Evolutionary conservation across 1,140 invertebrate genomes (phyloP).

Genomic region (Drosophila tropicalis): DNA sequence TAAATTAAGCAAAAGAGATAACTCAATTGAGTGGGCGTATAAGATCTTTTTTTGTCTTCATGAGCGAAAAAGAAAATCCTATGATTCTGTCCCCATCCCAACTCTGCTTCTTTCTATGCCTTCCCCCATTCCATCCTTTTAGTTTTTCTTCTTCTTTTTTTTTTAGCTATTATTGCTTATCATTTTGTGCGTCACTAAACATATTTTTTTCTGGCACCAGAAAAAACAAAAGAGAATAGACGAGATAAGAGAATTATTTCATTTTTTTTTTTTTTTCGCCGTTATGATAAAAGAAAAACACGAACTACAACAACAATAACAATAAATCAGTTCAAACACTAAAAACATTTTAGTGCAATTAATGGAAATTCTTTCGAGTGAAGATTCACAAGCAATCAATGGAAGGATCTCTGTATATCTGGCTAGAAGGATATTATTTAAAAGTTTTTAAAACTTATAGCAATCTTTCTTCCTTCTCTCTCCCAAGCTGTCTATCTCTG

Average conservation of each 20-base stretch:
- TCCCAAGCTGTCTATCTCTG: not conserved
- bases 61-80: slow-evolving; percentile 17
- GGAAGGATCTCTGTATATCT: too few relatives aligned
- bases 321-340: slow-evolving; percentile 47
- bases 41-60: not conserved
- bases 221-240: not conserved
- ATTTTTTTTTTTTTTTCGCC: not conserved
- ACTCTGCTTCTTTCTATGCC: not conserved
- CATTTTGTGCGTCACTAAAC: slow-evolving; percentile 13
- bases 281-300: slow-evolving; percentile 25
- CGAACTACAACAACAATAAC: not conserved
- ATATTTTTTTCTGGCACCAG: slow-evolving; percentile 6
- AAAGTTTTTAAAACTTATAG: too few relatives aligned
- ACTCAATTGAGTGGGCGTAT: slow-evolving; percentile 60
- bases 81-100: not conserved
- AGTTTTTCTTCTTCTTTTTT: not conserved
- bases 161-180: not conserved
- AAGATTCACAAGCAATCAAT: too few relatives aligned
- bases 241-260: slow-evolving; percentile 15
- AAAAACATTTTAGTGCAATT: slow-evolving; percentile 69
- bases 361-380: not conserved
- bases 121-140: not conserved
- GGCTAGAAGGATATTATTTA: too few relatives aligned
- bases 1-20: slow-evolving; percentile 68
- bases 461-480: not conserved